Percentiles rank a stretch among this genome's conserved stretches.
Evolutionary conservation across 1,140 invertebrate species (phyloP).

Genomic region (Anastatus disparis): DNA sequence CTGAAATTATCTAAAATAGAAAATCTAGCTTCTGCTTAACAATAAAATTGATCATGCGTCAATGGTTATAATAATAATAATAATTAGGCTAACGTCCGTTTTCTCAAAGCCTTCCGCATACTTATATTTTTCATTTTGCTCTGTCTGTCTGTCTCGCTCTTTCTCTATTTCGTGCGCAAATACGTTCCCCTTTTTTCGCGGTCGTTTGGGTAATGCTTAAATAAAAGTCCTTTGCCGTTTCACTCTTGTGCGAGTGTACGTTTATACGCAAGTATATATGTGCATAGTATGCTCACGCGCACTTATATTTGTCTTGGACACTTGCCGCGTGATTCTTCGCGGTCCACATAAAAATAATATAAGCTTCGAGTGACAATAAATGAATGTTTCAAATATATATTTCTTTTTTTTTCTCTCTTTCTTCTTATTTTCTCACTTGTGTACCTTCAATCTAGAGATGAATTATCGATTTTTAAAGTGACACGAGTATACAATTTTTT

Average conservation of each 20-base stretch:
- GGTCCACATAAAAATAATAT: background rate
- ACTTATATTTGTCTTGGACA: conserved; percentile 21
- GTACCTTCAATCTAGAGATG: no score
- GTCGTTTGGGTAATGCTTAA: background rate
- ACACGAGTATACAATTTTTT: no score
- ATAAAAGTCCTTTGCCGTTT: conserved; percentile 14
- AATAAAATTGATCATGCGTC: no score
- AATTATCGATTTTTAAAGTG: no score
- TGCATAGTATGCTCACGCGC: background rate
- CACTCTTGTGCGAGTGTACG: no score
- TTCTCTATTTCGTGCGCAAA: no score
- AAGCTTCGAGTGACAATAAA: background rate
- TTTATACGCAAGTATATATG: no score
- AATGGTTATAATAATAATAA: no score
- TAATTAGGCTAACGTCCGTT: background rate
- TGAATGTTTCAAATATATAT: background rate
- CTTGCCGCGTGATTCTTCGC: background rate
- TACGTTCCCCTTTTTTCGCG: background rate
- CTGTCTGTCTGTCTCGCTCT: no score
- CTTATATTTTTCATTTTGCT: background rate
- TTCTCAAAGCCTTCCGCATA: background rate
- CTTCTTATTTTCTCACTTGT: no score
- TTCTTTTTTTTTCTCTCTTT: background rate
- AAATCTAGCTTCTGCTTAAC: no score
- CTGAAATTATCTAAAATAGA: no score